Conservation (phyloP, 2,797 vertebrate species). For the Oreonectes daqikongensis region DNA sequence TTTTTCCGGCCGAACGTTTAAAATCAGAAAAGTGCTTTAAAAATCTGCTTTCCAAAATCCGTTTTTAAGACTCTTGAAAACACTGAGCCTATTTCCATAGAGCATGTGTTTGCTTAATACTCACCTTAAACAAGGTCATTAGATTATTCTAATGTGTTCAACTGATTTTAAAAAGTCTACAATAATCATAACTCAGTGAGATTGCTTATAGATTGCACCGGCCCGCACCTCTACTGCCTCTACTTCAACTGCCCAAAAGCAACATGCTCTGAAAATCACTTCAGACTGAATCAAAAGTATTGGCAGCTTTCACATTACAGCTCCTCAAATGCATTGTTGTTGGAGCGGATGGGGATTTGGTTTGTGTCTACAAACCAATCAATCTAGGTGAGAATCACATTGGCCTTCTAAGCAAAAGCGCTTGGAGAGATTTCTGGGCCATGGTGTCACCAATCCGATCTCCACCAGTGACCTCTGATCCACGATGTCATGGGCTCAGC, state of each 20-base stretch:
- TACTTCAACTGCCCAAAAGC: slow-evolving; percentile 58
- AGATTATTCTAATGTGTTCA: slow-evolving; percentile 54
- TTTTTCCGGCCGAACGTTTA: not conserved
- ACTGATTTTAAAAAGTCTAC: slow-evolving; percentile 33
- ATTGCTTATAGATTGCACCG: slow-evolving; percentile 55
- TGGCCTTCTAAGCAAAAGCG: slow-evolving; percentile 70
- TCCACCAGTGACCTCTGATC: slow-evolving; percentile 87
- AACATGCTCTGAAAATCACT: slow-evolving; percentile 50
- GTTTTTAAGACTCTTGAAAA: not conserved
- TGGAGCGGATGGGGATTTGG: slow-evolving; percentile 43
- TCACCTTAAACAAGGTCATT: slow-evolving; percentile 50
- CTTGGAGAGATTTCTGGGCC: slow-evolving; percentile 60
- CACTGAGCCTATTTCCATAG: slow-evolving; percentile 25
- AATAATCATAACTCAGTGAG: slow-evolving; percentile 59
- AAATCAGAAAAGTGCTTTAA: not conserved
- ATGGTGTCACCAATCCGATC: slow-evolving; percentile 69
- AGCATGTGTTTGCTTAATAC: slow-evolving; percentile 44
- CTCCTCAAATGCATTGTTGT: slow-evolving; percentile 78
- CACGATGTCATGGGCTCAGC: slow-evolving; percentile 77
- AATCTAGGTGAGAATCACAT: slow-evolving; percentile 73
- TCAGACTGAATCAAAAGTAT: slow-evolving; percentile 75
- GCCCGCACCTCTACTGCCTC: slow-evolving; percentile 26
- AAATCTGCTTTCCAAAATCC: not conserved
- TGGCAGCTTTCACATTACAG: slow-evolving; percentile 78
- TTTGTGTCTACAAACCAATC: slow-evolving; percentile 65